Percentiles rank a stretch among this genome's conserved stretches.
These are phyloP conservation scores for Oenanthe oenanthe DNA, from an alignment of 2,113 vertebrate genomes.

Conservation along the genomic window DNA sequence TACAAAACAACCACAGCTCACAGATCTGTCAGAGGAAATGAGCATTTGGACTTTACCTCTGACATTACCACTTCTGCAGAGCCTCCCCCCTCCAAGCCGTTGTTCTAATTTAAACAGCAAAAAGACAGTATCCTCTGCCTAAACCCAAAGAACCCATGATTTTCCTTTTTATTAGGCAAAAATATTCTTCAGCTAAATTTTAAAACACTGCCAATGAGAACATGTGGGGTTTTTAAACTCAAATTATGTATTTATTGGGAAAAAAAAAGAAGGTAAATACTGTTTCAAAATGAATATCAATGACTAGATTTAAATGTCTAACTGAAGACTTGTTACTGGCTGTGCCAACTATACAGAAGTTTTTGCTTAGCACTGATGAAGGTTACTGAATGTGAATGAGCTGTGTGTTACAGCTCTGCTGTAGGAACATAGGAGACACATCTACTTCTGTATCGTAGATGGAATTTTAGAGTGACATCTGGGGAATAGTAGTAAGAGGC, in stretches of 20 bases:
- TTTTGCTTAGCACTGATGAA: not conserved
- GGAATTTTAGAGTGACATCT: not conserved
- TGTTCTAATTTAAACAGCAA: not conserved
- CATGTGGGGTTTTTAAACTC: not conserved
- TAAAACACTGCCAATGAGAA: not conserved
- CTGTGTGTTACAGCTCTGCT: not conserved
- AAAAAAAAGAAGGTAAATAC: not conserved
- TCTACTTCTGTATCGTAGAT: not conserved
- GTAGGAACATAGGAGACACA: not conserved
- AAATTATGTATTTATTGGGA: not conserved
- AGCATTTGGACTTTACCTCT: not conserved
- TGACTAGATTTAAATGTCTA: not conserved
- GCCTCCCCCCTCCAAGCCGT: not conserved
- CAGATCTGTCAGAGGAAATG: conserved; percentile 28
- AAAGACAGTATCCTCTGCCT: not conserved
- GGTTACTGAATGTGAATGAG: not conserved
- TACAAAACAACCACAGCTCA: conserved; percentile 29
- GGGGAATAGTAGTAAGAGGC: not conserved
- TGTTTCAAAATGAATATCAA: not conserved
- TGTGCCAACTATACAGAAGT: not conserved
- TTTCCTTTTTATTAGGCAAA: not conserved
- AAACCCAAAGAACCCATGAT: not conserved
- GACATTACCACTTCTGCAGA: not conserved
- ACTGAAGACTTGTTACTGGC: not conserved
- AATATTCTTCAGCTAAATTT: not conserved